These are phyloP conservation scores for Ptychoptera contaminata DNA, from an alignment of 2,888 invertebrate species.

Conservation along the genomic window DNA sequence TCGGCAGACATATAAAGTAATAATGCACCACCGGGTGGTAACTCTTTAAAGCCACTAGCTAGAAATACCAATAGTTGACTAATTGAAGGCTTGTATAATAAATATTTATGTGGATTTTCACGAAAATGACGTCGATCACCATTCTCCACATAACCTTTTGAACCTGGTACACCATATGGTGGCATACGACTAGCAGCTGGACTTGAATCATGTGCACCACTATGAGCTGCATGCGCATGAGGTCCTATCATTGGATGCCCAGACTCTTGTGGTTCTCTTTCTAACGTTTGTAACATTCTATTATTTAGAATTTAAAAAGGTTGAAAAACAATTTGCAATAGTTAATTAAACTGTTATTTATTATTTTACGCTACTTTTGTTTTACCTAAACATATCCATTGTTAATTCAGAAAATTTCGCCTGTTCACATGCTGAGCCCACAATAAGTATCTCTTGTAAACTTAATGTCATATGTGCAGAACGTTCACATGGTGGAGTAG, in stretches of 20 bases:
- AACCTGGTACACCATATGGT: conserved; percentile 36
- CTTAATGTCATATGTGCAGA: conserved; percentile 72
- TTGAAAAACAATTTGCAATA: background rate
- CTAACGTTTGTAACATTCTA: conserved; percentile 86
- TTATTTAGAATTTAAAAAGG: background rate
- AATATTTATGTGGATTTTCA: conserved; percentile 93
- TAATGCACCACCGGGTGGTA: conserved; percentile 80
- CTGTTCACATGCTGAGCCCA: conserved; percentile 87
- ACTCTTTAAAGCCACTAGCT: conserved; percentile 81
- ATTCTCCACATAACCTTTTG: conserved; percentile 48
- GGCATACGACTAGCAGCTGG: conserved; percentile 32
- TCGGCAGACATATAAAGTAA: conserved; percentile 90
- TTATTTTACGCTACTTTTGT: background rate
- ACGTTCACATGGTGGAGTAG: conserved; percentile 77
- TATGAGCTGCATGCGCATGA: conserved; percentile 31
- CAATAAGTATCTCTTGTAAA: conserved; percentile 84
- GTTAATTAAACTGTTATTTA: too few relatives aligned
- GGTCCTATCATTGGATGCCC: conserved; percentile 41
- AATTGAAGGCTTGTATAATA: conserved; percentile 87
- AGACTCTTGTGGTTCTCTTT: conserved; percentile 79
- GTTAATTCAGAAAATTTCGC: conserved; percentile 93
- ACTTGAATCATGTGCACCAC: conserved; percentile 30
- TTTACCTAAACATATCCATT: conserved; percentile 77
- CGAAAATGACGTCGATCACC: conserved; percentile 51
- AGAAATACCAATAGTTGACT: conserved; percentile 88